phyloP scores from a whole-genome alignment of 1,140 invertebrate genomes.

The Probaryconus sp. region DNA sequence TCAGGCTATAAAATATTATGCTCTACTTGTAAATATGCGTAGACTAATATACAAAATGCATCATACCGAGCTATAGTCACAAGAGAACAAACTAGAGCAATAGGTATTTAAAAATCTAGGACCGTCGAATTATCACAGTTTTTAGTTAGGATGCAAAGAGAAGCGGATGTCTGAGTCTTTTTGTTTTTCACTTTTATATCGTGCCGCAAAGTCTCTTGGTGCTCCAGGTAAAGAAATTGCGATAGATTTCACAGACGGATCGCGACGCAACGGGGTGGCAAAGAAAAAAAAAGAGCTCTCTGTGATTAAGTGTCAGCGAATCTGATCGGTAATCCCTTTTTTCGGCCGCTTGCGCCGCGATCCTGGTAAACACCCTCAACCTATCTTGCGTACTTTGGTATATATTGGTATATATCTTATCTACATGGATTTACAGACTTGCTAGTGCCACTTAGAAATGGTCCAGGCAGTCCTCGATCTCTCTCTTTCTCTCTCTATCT shows the following conservation, averaged over 20 bases:
- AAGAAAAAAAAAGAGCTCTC: not conserved
- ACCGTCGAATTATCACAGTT: not conserved
- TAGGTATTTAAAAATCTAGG: no score
- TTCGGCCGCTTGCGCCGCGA: conserved; percentile 8
- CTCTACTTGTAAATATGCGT: conserved; percentile 11
- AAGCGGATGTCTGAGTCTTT: no score
- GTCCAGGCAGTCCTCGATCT: conserved; percentile 74
- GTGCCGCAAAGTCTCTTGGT: not conserved
- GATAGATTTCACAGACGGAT: not conserved
- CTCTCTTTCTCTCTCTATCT: conserved; percentile 49
- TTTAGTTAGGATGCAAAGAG: not conserved
- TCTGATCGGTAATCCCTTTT: no score
- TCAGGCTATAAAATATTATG: conserved; percentile 5
- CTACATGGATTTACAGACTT: conserved; percentile 34
- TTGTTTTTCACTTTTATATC: no score
- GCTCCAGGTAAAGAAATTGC: not conserved
- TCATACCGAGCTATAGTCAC: not conserved
- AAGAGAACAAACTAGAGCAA: not conserved
- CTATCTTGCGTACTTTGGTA: not conserved
- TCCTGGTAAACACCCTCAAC: conserved; percentile 5
- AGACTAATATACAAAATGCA: conserved; percentile 1
- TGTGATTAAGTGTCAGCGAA: conserved; percentile 4
- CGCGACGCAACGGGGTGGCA: no score
- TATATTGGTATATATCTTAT: not conserved
- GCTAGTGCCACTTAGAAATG: conserved; percentile 72